Evolutionary conservation across 2,888 invertebrate species (phyloP).

Genomic region (Pterostichus madidus): DNA sequence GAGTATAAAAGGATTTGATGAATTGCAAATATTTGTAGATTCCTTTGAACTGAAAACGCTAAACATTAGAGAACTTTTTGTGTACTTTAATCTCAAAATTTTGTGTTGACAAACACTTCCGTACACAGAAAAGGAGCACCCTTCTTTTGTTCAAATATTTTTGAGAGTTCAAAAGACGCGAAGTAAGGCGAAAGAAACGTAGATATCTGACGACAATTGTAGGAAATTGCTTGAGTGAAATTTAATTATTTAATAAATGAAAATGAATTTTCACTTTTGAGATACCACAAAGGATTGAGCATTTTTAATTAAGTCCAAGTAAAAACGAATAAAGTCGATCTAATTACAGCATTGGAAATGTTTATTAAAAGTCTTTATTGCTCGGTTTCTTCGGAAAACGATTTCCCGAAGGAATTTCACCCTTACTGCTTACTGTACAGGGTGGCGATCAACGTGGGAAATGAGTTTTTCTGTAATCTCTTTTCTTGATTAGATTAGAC

Average conservation of each 20-base stretch:
- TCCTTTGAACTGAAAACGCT: no score
- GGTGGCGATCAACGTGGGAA: no score
- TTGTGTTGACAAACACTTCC: no score
- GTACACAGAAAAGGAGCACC: not conserved
- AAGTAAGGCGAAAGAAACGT: no score
- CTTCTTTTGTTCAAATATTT: not conserved
- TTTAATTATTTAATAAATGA: conserved; percentile 51
- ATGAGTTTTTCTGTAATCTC: no score
- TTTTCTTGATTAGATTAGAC: no score
- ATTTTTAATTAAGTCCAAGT: conserved; percentile 35
- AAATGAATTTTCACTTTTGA: conserved; percentile 46
- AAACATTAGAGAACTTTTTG: no score
- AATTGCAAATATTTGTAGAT: no score
- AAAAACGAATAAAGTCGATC: conserved; percentile 17
- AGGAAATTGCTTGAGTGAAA: conserved; percentile 9
- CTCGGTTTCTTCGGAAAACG: conserved; percentile 2
- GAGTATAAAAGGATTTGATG: no score
- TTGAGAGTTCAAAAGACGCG: not conserved
- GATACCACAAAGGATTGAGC: conserved; percentile 38
- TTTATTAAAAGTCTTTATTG: conserved; percentile 25
- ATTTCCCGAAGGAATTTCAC: conserved; percentile 1
- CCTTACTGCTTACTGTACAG: not conserved
- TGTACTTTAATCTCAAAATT: no score
- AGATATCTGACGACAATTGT: conserved; percentile 11
- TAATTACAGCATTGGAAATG: conserved; percentile 38